phyloP scores from a whole-genome alignment of 1,140 invertebrate species.

The Drosophila nigromelanica region DNA sequence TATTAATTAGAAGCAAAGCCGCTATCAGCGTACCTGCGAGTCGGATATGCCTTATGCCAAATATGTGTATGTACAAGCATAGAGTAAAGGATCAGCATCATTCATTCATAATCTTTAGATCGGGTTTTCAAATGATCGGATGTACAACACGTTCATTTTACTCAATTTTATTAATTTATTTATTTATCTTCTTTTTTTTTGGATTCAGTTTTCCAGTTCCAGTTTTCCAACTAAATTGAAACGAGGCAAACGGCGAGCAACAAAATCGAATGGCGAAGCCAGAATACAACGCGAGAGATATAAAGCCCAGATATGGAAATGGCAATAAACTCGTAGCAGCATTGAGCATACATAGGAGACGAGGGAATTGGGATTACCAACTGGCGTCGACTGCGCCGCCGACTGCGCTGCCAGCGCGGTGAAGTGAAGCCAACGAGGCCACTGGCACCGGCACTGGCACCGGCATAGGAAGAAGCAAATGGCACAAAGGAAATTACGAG shows the following conservation, averaged over 20 bases:
- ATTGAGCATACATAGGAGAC: slow-evolving; percentile 54
- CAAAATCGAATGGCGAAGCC: slow-evolving; percentile 41
- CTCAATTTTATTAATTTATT: not conserved
- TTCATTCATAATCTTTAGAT: slow-evolving; percentile 34
- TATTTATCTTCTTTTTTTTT: not conserved
- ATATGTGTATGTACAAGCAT: not conserved
- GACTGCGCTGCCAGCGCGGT: slow-evolving; percentile 11
- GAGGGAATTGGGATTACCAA: slow-evolving; percentile 72
- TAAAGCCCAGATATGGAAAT: slow-evolving; percentile 78
- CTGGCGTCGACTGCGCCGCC: slow-evolving; percentile 29
- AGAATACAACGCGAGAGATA: slow-evolving; percentile 60
- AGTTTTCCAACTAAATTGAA: slow-evolving; percentile 34
- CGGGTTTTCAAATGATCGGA: slow-evolving; percentile 33
- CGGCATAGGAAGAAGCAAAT: slow-evolving; percentile 35
- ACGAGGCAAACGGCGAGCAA: slow-evolving; percentile 13
- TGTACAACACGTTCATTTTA: slow-evolving; percentile 7
- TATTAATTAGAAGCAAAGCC: not conserved
- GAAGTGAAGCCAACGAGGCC: slow-evolving; percentile 39
- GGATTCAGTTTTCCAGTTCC: slow-evolving; percentile 26
- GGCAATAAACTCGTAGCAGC: slow-evolving; percentile 74
- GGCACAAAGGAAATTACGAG: slow-evolving; percentile 77
- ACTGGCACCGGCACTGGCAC: slow-evolving; percentile 21
- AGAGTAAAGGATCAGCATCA: slow-evolving; percentile 12
- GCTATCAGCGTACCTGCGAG: not conserved
- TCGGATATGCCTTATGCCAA: not conserved